These are phyloP conservation scores for Calameuta idolon DNA, from an alignment of 2,888 invertebrate species.

Conservation along the genomic window DNA sequence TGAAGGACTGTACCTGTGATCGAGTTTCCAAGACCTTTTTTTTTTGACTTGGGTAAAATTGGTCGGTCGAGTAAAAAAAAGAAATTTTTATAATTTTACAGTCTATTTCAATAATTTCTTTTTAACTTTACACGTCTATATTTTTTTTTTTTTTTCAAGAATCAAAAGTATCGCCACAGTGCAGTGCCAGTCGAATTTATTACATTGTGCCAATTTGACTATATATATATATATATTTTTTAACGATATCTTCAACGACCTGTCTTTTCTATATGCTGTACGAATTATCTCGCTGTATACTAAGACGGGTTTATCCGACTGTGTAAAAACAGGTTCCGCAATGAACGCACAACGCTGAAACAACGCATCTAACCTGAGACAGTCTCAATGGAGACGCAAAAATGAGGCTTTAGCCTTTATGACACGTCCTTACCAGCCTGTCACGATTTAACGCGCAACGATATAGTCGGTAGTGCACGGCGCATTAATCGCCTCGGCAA, in stretches of 20 bases:
- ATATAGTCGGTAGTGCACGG: neutral
- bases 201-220: too few relatives aligned
- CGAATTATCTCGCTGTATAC: neutral
- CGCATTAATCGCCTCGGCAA: neutral
- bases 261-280: neutral
- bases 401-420: neutral
- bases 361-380: neutral
- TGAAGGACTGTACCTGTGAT: neutral
- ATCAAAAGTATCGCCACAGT: too few relatives aligned
- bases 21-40: neutral
- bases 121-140: too few relatives aligned
- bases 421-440: neutral
- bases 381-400: neutral
- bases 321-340: neutral
- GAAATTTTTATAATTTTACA: neutral
- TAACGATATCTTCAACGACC: neutral
- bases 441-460: neutral
- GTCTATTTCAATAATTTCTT: neutral
- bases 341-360: neutral
- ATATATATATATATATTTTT: neutral
- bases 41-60: too few relatives aligned
- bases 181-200: too few relatives aligned
- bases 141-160: too few relatives aligned
- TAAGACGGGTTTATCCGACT: neutral
- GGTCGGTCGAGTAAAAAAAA: neutral